Evolutionary conservation across 2,888 invertebrate species (phyloP).

Genomic region (Proisotoma minuta): DNA sequence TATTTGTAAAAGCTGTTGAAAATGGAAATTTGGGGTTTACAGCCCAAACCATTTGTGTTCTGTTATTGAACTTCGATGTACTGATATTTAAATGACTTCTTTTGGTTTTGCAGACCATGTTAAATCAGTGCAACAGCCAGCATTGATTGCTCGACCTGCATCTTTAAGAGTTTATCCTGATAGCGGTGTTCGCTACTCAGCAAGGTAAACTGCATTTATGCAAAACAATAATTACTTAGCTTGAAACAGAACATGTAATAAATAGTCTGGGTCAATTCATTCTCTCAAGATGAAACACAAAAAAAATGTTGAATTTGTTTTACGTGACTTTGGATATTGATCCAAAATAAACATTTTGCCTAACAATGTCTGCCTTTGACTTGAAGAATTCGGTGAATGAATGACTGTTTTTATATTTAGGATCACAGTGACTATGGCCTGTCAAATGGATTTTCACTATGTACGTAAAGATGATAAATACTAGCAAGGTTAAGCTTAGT

Average conservation of each 20-base stretch:
- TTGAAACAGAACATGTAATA: neutral
- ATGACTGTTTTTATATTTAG: slow-evolving; percentile 21
- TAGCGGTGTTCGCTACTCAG: slow-evolving; percentile 47
- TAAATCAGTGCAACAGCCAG: slow-evolving; percentile 44
- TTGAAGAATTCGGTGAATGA: neutral
- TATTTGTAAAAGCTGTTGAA: too few relatives aligned
- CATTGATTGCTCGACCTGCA: slow-evolving; percentile 46
- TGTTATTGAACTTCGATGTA: too few relatives aligned
- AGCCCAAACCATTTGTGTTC: too few relatives aligned
- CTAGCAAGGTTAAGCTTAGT: too few relatives aligned
- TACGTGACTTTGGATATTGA: too few relatives aligned
- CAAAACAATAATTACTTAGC: neutral
- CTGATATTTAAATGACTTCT: too few relatives aligned
- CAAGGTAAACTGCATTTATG: slow-evolving; percentile 35
- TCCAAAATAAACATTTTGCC: too few relatives aligned
- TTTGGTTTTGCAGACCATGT: slow-evolving; percentile 47
- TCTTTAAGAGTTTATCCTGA: slow-evolving; percentile 47
- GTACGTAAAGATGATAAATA: too few relatives aligned
- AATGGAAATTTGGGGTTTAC: too few relatives aligned
- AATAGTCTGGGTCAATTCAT: neutral
- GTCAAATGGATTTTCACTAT: slow-evolving; percentile 48
- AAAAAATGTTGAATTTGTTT: too few relatives aligned
- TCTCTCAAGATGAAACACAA: too few relatives aligned
- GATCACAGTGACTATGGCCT: slow-evolving; percentile 47
- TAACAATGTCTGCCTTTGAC: too few relatives aligned